Conservation (phyloP, 2,888 invertebrate species). For the Idaea dimidiata region DNA sequence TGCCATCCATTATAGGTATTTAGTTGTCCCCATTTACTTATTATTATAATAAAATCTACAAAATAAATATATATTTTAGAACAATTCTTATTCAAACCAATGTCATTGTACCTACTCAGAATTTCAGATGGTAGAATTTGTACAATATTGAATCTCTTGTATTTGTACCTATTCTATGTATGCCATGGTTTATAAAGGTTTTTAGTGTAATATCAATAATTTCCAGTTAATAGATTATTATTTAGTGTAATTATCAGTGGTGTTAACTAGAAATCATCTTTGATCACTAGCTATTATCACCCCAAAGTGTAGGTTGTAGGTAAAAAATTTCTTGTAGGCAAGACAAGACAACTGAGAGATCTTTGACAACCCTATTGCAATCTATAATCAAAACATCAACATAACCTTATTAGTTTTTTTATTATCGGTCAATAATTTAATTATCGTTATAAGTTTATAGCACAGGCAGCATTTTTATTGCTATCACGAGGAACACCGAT, state of each 20-base stretch:
- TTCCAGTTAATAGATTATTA: no score
- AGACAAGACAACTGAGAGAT: neutral
- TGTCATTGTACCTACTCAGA: no score
- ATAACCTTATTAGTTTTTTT: slow-evolving; percentile 70
- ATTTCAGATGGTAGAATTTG: no score
- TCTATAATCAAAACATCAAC: slow-evolving; percentile 76
- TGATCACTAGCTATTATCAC: no score
- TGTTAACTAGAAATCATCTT: no score
- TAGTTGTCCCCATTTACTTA: slow-evolving; percentile 36
- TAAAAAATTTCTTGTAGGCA: no score
- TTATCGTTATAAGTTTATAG: neutral
- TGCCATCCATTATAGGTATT: slow-evolving; percentile 56
- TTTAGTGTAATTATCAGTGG: no score
- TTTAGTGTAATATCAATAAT: no score
- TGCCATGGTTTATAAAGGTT: no score
- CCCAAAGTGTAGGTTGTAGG: no score
- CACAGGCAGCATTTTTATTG: slow-evolving; percentile 1
- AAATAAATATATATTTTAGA: slow-evolving; percentile 18
- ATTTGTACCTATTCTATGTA: no score
- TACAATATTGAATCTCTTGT: no score
- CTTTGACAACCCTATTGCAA: slow-evolving; percentile 32
- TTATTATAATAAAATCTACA: slow-evolving; percentile 20
- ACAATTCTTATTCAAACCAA: slow-evolving; percentile 1
- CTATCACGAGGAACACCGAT: slow-evolving; percentile 22
- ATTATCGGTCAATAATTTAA: slow-evolving; percentile 11